Conservation (phyloP, 1,140 invertebrate species). For the Melanaphis sacchari region DNA sequence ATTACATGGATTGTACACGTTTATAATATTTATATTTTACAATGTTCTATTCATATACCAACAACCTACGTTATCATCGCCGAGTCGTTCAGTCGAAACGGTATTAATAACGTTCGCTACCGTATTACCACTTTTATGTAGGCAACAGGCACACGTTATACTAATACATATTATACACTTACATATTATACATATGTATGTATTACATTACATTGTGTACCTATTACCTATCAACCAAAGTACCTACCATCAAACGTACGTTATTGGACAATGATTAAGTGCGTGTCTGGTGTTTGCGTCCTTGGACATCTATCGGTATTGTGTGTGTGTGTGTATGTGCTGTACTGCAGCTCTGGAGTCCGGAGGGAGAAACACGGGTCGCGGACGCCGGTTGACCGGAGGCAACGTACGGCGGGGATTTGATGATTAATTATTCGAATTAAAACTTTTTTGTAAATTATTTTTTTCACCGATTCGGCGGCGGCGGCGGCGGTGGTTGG, state of each 20-base stretch:
- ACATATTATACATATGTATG: background rate
- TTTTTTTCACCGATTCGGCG: background rate
- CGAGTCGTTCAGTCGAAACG: background rate
- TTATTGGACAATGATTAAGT: slow-evolving; percentile 29
- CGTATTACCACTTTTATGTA: slow-evolving; percentile 4
- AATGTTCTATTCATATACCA: background rate
- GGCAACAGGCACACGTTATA: background rate
- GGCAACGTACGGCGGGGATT: background rate
- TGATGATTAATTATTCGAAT: background rate
- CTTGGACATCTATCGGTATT: slow-evolving; percentile 20
- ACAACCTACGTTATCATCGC: background rate
- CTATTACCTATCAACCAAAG: background rate
- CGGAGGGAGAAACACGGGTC: background rate
- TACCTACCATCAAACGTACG: background rate
- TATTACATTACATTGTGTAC: slow-evolving; percentile 4
- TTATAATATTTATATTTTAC: background rate
- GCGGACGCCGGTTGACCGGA: background rate
- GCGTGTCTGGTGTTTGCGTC: background rate
- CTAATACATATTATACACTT: background rate
- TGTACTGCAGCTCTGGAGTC: background rate
- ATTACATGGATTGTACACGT: background rate
- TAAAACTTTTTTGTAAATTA: background rate
- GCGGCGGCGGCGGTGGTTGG: background rate
- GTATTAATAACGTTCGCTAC: background rate
- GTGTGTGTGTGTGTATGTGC: too few relatives aligned